A percentile compares a stretch with the other conserved stretches of the same genome.
phyloP scores from a whole-genome alignment of 2,888 invertebrate genomes.

The Mesoligia furuncula region DNA sequence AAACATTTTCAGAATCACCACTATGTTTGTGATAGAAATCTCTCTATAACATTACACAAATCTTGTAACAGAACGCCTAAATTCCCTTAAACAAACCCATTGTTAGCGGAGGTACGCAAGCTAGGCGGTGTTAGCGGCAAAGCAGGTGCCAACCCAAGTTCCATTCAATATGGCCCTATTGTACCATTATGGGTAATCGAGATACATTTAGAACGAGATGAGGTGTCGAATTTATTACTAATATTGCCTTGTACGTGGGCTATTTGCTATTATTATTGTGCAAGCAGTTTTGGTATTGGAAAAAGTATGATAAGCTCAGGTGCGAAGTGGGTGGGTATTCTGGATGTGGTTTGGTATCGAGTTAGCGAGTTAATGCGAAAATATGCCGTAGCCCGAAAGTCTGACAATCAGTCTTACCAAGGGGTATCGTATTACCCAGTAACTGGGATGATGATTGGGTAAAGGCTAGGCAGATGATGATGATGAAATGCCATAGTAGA shows the following conservation, averaged over 20 bases:
- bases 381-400: neutral
- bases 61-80: slow-evolving; percentile 41
- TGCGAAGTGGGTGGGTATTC: slow-evolving; percentile 18
- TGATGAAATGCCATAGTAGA: neutral
- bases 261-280: slow-evolving; percentile 61
- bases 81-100: slow-evolving; percentile 54
- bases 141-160: slow-evolving; percentile 80
- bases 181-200: slow-evolving; percentile 85
- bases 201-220: slow-evolving; percentile 81
- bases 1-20: neutral
- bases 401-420: too few species aligned
- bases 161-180: slow-evolving; percentile 82
- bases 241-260: slow-evolving; percentile 68
- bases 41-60: slow-evolving; percentile 22
- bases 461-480: too few species aligned
- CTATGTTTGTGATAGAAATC: slow-evolving; percentile 10
- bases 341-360: slow-evolving; percentile 14
- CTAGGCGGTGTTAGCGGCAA: slow-evolving; percentile 75
- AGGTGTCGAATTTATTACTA: slow-evolving; percentile 82
- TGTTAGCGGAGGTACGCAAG: slow-evolving; percentile 68
- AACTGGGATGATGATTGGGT: neutral
- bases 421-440: neutral
- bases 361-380: neutral
- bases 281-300: slow-evolving; percentile 50
- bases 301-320: slow-evolving; percentile 45